phyloP scores from a whole-genome alignment of 2,888 invertebrate genomes.

The Ischnus inquisitorius region DNA sequence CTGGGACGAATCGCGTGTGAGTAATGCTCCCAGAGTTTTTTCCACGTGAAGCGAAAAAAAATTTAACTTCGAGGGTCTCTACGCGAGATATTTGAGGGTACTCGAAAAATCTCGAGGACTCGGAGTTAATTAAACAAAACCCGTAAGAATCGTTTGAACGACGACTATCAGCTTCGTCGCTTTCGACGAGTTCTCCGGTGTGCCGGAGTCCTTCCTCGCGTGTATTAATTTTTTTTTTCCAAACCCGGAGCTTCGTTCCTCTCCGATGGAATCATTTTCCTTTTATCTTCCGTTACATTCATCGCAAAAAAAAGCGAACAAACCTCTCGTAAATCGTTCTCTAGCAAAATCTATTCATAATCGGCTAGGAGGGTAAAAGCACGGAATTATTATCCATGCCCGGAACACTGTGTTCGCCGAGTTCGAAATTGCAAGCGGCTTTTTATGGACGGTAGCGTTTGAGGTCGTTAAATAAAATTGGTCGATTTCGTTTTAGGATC shows the following conservation, averaged over 20 bases:
- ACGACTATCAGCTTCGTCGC: neutral
- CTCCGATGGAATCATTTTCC: conserved; percentile 21
- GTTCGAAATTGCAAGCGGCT: conserved; percentile 6
- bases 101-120: neutral
- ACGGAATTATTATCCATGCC: neutral
- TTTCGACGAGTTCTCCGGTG: neutral
- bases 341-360: conserved; percentile 35
- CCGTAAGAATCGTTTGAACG: conserved; percentile 23
- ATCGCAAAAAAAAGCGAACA: neutral
- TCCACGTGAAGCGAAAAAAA: conserved; percentile 5
- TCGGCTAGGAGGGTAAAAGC: neutral
- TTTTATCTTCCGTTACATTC: conserved; percentile 11
- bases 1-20: conserved; percentile 9
- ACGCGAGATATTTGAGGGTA: neutral
- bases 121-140: conserved; percentile 34
- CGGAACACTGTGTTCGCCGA: neutral
- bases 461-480: conserved; percentile 47
- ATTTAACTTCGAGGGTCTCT: neutral
- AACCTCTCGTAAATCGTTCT: conserved; percentile 23
- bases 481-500: conserved; percentile 39
- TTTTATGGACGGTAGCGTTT: conserved; percentile 30
- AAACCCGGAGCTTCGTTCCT: conserved; percentile 3
- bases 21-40: conserved; percentile 5
- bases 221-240: neutral
- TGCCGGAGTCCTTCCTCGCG: neutral